Conservation (phyloP, 2,888 invertebrate species). For the Eilema caniola region DNA sequence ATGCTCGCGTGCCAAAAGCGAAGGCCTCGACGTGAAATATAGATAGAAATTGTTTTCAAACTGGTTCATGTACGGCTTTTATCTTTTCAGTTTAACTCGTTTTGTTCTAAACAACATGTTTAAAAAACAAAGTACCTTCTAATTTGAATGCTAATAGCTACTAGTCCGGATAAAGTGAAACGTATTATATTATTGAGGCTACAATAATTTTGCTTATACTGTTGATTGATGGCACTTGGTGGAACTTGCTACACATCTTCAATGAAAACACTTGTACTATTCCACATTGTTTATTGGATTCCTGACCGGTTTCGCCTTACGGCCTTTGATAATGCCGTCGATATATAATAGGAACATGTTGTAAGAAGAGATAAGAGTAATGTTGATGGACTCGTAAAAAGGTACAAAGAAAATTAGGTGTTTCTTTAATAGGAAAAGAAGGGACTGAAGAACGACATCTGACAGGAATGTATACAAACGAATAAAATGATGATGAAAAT, state of each 20-base stretch:
- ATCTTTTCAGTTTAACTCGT: constrained; percentile 15
- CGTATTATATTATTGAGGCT: too few relatives aligned
- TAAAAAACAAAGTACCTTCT: background rate
- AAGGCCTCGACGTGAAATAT: constrained; percentile 15
- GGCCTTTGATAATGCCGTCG: too few relatives aligned
- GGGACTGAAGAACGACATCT: background rate
- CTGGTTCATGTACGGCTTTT: constrained; percentile 11
- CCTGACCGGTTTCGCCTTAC: too few relatives aligned
- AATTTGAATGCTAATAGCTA: background rate
- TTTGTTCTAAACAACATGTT: background rate
- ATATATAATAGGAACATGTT: too few relatives aligned
- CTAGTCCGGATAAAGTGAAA: too few relatives aligned
- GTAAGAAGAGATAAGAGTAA: background rate
- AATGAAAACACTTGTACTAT: too few relatives aligned
- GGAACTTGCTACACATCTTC: too few relatives aligned
- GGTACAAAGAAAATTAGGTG: background rate
- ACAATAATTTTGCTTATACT: too few relatives aligned
- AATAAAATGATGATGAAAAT: background rate
- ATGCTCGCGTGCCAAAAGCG: constrained; percentile 22
- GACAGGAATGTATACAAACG: background rate
- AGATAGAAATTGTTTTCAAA: constrained; percentile 26
- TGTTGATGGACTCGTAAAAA: background rate
- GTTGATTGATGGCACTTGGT: too few relatives aligned
- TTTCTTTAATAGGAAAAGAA: background rate
- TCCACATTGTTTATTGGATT: too few relatives aligned